These are phyloP conservation scores for Hypanus sabinus DNA, from an alignment of 2,113 vertebrate species.

Conservation along the genomic window DNA sequence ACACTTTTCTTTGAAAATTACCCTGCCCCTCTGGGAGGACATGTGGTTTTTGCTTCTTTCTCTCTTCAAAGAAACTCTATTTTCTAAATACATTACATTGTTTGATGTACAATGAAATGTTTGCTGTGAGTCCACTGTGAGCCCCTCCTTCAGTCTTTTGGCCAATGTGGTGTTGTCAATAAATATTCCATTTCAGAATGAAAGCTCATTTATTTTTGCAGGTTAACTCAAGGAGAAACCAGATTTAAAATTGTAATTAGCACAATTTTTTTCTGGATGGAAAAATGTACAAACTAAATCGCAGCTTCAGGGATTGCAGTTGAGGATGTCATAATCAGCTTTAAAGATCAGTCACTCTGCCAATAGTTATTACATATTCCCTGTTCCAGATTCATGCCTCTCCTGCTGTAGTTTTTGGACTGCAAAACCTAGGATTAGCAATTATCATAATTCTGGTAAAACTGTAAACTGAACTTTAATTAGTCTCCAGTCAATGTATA, in stretches of 20 bases:
- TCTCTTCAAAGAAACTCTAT: no score
- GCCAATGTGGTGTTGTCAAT: no score
- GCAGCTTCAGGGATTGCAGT: not conserved
- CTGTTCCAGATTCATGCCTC: not conserved
- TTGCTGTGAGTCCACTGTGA: no score
- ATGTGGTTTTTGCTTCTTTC: no score
- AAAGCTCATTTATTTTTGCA: not conserved
- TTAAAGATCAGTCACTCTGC: not conserved
- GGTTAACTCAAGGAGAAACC: not conserved
- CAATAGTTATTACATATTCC: not conserved
- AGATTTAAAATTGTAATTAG: not conserved
- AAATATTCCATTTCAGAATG: no score
- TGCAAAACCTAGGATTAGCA: not conserved
- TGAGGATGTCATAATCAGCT: not conserved
- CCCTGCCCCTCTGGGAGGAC: no score
- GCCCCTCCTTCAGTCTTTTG: no score
- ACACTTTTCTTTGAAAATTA: no score
- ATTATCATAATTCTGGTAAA: slow-evolving; percentile 25
- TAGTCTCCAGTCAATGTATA: not conserved
- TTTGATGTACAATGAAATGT: no score
- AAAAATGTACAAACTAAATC: not conserved
- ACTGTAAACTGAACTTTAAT: slow-evolving; percentile 16
- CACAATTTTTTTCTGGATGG: no score
- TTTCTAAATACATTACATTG: no score
- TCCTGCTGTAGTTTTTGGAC: not conserved